These are phyloP conservation scores for Parnassius glacialis DNA, from an alignment of 2,888 invertebrate genomes.

Conservation along the genomic window DNA sequence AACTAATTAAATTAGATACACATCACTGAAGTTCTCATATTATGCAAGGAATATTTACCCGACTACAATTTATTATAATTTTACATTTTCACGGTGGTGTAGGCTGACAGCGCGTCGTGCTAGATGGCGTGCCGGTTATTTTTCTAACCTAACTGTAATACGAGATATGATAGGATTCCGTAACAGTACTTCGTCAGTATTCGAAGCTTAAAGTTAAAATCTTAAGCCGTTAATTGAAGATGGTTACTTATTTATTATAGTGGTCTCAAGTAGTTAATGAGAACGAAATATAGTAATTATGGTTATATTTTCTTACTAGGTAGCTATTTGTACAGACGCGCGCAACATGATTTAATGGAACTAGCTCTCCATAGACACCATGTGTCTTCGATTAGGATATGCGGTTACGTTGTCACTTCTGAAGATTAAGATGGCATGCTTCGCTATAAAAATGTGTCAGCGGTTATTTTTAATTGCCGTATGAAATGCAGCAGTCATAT, in stretches of 20 bases:
- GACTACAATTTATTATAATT: constrained; percentile 20
- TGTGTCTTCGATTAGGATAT: too few relatives aligned
- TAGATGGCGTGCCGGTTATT: constrained; percentile 18
- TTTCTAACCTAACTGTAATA: constrained; percentile 33
- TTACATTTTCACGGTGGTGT: constrained; percentile 21
- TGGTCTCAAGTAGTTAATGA: too few relatives aligned
- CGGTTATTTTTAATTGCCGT: too few relatives aligned
- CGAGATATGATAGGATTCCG: constrained; percentile 28
- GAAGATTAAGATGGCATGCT: too few relatives aligned
- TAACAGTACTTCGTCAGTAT: constrained; percentile 23
- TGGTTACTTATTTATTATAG: not conserved
- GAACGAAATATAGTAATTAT: too few relatives aligned
- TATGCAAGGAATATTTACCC: constrained; percentile 6
- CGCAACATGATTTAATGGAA: not conserved
- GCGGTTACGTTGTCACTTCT: too few relatives aligned
- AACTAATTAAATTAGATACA: not conserved
- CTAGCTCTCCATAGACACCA: not conserved
- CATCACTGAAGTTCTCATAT: constrained; percentile 6
- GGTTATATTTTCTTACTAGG: too few relatives aligned
- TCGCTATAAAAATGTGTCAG: too few relatives aligned
- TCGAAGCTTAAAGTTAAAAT: constrained; percentile 8
- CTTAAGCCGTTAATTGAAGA: constrained; percentile 8
- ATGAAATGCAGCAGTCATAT: too few relatives aligned
- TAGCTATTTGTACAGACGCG: not conserved
- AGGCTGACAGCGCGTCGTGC: not conserved